Base-by-base conservation (phyloP, 1,140 invertebrate species). In the Melipona quadrifasciata region DNA sequence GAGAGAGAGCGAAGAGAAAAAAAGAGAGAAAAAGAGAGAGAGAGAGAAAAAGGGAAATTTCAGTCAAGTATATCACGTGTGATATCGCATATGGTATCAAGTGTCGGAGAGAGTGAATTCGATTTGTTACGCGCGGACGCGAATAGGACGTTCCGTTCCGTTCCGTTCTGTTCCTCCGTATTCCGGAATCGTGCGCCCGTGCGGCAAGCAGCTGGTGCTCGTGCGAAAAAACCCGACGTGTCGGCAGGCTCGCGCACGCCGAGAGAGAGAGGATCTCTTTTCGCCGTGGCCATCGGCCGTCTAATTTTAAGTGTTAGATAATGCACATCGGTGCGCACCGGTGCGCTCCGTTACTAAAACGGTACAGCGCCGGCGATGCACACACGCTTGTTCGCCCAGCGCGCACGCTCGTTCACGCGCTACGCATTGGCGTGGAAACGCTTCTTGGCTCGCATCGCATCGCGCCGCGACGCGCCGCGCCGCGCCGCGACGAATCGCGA, bases 221-320 rank as follows among this genome's bases (percentile, higher is more conserved):
- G 39, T 31, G 64, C 67, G 82, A 58, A 31, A 72, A 70, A 47
- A 68, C n/a, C 58, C 67, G 58, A 65, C 51, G 70, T 83, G 71
- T 77, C 57, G 14, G 53, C 19, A 39, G 71, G 47, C 27, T 55
- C 17, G 72, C 31, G 39, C 39, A 19, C 17, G n/a, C 19, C 21
- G 19, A 21, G 57, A 58, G 64, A 31, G 74, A 70, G 67, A 82
- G 82, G 61, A 64, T 80, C 82, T 64, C 83, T 79, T 71, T 78
- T 70, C 61, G 80, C 24, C 79, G 77, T 68, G 78, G 87, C 74
- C 85, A 80, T 89, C 86, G 90, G 79, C 82, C 88, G 91, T 92
- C 93, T 94, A 95, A 93, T 93, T 94, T 94, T 95, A 94, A 94
- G 92, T 94, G 94, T 95, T 95, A 95, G 94, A 95, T 95, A 95